Base-by-base conservation (phyloP, 2,113 vertebrate genomes). In the Typhlomys cinereus region DNA sequence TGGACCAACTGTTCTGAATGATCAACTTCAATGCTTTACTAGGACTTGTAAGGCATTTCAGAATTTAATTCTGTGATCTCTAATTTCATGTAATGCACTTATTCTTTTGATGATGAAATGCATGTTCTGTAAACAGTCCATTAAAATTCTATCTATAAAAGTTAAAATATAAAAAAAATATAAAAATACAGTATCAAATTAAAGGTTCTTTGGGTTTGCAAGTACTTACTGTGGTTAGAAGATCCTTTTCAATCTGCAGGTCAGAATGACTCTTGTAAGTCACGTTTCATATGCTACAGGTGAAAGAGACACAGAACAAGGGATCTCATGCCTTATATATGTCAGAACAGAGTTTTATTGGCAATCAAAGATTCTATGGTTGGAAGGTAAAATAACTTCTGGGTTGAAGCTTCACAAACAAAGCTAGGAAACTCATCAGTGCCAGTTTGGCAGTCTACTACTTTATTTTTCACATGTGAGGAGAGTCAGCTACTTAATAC, bases 361-460 rank as follows among this genome's bases (percentile, higher is more conserved):
- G n/a, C 69, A 78, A 57, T 71, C 54, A 64, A 39, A n/a, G n/a
- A n/a, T n/a, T n/a, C n/a, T n/a, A n/a, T 52, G 54, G 67, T 25
- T 67, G 61, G 64, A 93, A 85, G 34, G 90, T 36, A 81, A 44
- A 79, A 74, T 46, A 10, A 70, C 73, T 70, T 88, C 67, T 73
- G 48, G 73, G 36, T 83, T 76, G 57, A 52, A 85, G 31, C 62
- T 84, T 44, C 78, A 91, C 69, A 89, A 93, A 91, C 84, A 95
- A 91, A 93, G 48, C 48, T 39, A 50, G 44, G 46, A 74, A 74
- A 89, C 41, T 66, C 36, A 4, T 85, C 23, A 12, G 59, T 96
- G 92, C 85, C 92, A 94, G 85, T 48, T 71, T 95, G 91, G 50
- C 84, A 79, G 20, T 76, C 67, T 52, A 78, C 62, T 83, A 46